These are phyloP conservation scores for Thaleichthys pacificus DNA, from an alignment of 2,797 vertebrate species.

Conservation along the genomic window DNA sequence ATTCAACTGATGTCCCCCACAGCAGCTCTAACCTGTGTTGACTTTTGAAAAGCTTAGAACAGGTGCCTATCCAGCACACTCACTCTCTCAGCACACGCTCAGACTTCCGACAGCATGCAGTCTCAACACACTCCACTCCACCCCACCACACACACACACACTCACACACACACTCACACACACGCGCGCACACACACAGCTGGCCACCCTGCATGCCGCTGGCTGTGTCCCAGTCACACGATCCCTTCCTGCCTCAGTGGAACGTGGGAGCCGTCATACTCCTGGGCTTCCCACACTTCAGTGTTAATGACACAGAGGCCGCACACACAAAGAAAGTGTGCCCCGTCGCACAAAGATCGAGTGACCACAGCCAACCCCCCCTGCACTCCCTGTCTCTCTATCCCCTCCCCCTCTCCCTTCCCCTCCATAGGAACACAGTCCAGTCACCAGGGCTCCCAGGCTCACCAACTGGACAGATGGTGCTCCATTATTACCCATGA, in stretches of 20 bases:
- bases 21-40: neutral
- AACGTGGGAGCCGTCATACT: slow-evolving; percentile 75
- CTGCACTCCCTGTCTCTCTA: slow-evolving; percentile 34
- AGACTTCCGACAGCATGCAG: neutral
- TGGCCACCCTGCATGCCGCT: slow-evolving; percentile 49
- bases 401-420: slow-evolving; percentile 34
- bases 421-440: slow-evolving; percentile 45
- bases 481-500: slow-evolving; percentile 61
- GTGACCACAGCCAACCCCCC: slow-evolving; percentile 14
- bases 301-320: slow-evolving; percentile 70
- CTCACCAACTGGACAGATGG: slow-evolving; percentile 75
- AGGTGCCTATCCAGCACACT: neutral
- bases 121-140: neutral
- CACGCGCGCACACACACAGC: slow-evolving; percentile 33
- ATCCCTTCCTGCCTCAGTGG: slow-evolving; percentile 67
- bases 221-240: slow-evolving; percentile 67
- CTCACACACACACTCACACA: slow-evolving; percentile 6
- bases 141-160: neutral
- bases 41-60: neutral
- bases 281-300: slow-evolving; percentile 79
- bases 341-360: slow-evolving; percentile 71
- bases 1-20: neutral
- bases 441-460: slow-evolving; percentile 59
- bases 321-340: slow-evolving; percentile 77
- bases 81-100: neutral